phyloP scores from a whole-genome alignment of 2,888 invertebrate genomes.

The Nomada fucata region DNA sequence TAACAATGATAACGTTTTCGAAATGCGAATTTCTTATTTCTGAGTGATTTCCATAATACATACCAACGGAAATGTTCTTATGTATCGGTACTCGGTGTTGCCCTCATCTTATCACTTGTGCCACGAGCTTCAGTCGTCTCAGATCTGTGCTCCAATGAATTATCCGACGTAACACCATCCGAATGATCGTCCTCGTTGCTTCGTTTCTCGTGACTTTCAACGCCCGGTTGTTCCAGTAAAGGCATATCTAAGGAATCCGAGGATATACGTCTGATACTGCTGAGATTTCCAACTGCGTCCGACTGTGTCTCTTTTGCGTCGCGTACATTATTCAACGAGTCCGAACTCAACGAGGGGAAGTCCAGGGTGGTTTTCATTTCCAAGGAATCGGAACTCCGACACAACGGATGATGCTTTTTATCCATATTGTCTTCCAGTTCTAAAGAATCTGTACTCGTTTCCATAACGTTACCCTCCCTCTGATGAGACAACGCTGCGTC shows the following conservation, averaged over 20 bases:
- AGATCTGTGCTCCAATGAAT: constrained; percentile 66
- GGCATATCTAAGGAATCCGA: constrained; percentile 82
- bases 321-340: constrained; percentile 81
- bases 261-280: constrained; percentile 79
- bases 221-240: constrained; percentile 73
- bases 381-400: constrained; percentile 89
- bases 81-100: constrained; percentile 73
- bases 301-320: constrained; percentile 75
- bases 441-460: constrained; percentile 88
- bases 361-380: constrained; percentile 86
- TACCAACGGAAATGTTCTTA: constrained; percentile 71
- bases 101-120: constrained; percentile 72
- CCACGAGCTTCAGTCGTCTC: constrained; percentile 65
- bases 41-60: neutral
- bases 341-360: constrained; percentile 82
- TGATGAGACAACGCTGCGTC: constrained; percentile 59
- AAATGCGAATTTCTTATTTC: neutral
- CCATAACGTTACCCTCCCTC: constrained; percentile 85
- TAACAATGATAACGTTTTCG: neutral
- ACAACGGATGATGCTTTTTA: constrained; percentile 85
- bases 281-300: constrained; percentile 72
- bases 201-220: constrained; percentile 52
- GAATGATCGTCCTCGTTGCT: constrained; percentile 62
- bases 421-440: constrained; percentile 84
- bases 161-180: constrained; percentile 64